These are phyloP conservation scores for Chlorodrepanis virens DNA, from an alignment of 2,113 vertebrate species.

Conservation along the genomic window DNA sequence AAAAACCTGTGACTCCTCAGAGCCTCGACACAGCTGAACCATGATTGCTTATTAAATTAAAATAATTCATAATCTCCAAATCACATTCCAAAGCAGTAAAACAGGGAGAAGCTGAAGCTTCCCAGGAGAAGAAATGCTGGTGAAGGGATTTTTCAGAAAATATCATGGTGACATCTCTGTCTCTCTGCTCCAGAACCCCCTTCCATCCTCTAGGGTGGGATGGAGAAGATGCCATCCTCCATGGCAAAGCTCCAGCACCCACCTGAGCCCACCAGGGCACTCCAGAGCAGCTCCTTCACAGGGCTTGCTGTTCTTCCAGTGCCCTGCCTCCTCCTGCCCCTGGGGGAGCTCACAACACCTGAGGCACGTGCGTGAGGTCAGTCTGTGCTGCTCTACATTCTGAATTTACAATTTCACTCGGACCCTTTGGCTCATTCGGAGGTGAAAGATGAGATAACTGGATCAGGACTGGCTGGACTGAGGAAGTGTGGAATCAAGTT, in stretches of 20 bases:
- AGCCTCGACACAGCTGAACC: no score
- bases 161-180: no score
- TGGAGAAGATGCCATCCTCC: not conserved
- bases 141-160: no score
- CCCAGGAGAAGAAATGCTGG: no score
- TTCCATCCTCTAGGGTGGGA: not conserved
- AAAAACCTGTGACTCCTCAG: no score
- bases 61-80: no score
- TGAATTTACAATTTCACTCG: rapidly evolving
- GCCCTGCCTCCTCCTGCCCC: not conserved
- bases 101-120: no score
- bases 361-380: not conserved
- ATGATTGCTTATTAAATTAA: no score
- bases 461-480: not conserved
- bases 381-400: not conserved
- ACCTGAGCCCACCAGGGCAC: rapidly evolving
- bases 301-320: not conserved
- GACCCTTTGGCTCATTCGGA: not conserved
- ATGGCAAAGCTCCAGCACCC: not conserved
- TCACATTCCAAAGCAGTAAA: no score
- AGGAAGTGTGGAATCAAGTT: not conserved
- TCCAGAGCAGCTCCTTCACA: not conserved
- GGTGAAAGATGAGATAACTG: not conserved
- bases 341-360: not conserved
- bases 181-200: not conserved